Evolutionary conservation across 1,140 invertebrate genomes (phyloP).

Genomic region (Steinernema feltiae): DNA sequence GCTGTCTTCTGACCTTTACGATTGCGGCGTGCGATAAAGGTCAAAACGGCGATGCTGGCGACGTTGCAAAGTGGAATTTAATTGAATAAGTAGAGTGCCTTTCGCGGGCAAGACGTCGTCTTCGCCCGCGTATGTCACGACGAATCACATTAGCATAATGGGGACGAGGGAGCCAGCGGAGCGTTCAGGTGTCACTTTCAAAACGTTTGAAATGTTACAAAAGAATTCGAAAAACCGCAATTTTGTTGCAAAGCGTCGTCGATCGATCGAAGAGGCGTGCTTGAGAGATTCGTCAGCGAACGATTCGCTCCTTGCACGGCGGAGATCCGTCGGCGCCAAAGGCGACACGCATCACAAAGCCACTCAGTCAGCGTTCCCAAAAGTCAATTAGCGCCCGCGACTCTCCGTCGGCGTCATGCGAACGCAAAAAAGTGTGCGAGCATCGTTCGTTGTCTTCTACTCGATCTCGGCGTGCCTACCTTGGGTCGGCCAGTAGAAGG

Average conservation of each 20-base stretch:
- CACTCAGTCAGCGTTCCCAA: no score
- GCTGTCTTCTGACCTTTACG: background rate
- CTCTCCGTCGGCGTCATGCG: background rate
- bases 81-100: background rate
- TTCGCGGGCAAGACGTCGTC: background rate
- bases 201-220: background rate
- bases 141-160: background rate
- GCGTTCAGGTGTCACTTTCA: background rate
- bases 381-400: no score
- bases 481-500: background rate
- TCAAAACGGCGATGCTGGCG: background rate
- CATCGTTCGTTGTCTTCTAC: background rate
- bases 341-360: no score
- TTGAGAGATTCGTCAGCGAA: background rate
- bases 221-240: background rate
- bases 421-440: background rate
- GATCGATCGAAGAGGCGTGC: no score
- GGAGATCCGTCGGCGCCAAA: no score
- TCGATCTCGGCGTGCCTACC: background rate
- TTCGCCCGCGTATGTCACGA: background rate
- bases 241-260: background rate
- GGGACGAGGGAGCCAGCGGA: background rate
- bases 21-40: conserved; percentile 8
- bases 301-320: background rate
- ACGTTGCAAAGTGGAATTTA: conserved; percentile 9